Evolutionary conservation across 2,888 invertebrate species (phyloP).

Genomic region (Sicus ferrugineus): DNA sequence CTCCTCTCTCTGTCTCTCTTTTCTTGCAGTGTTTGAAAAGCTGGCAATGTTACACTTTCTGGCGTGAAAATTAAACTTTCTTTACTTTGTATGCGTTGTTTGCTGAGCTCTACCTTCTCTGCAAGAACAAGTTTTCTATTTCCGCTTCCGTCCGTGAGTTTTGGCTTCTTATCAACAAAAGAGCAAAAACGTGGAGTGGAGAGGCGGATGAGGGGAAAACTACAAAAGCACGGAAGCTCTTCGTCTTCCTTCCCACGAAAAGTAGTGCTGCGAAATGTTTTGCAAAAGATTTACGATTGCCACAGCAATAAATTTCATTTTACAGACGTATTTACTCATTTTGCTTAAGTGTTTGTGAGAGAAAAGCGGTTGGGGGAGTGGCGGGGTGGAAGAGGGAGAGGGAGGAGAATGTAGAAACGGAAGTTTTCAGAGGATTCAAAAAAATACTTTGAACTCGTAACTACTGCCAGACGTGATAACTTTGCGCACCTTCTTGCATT

Average conservation of each 20-base stretch:
- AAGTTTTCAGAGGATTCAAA: background rate
- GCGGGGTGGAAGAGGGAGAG: background rate
- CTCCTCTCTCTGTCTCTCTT: background rate
- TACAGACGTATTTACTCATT: constrained; percentile 19
- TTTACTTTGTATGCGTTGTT: background rate
- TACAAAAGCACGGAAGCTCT: background rate
- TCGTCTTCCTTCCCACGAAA: background rate
- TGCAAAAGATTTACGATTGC: constrained; percentile 26
- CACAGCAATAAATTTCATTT: constrained; percentile 23
- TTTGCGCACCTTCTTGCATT: background rate
- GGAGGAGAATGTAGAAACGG: background rate
- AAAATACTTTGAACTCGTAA: background rate
- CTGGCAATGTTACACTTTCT: constrained; percentile 16
- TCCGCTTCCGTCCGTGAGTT: constrained; percentile 15
- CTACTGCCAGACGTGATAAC: background rate
- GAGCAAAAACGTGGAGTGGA: background rate
- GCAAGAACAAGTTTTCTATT: constrained; percentile 13
- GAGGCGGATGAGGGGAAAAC: background rate
- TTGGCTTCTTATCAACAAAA: constrained; percentile 1
- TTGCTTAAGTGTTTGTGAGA: background rate
- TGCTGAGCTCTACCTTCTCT: constrained; percentile 3
- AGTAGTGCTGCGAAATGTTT: constrained; percentile 4
- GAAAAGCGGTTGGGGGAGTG: background rate
- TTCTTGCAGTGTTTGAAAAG: background rate
- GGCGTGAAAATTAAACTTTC: constrained; percentile 30